Percentiles rank a stretch among this genome's conserved stretches.
Conservation (phyloP, 2,888 invertebrate species). For the Perizoma flavofasciatum region DNA sequence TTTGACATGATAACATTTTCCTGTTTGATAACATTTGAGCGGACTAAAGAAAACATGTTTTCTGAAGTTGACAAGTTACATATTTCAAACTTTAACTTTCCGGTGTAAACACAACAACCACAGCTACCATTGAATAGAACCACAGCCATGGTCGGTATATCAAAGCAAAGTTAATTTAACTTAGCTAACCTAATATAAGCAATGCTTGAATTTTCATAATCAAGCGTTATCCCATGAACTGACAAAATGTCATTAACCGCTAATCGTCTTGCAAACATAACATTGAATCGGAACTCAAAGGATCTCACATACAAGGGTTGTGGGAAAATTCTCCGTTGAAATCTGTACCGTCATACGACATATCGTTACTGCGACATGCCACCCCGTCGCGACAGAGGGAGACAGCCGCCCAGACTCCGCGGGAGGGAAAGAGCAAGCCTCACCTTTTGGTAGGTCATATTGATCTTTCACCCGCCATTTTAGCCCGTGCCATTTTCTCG, state of each 20-base stretch:
- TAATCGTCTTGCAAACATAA: constrained; percentile 70
- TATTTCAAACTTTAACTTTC: constrained; percentile 20
- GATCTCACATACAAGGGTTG: constrained; percentile 49
- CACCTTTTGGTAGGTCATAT: constrained; percentile 81
- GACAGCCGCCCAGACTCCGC: constrained; percentile 44
- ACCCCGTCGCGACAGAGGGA: constrained; percentile 59
- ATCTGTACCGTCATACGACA: constrained; percentile 72
- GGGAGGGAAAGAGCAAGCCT: constrained; percentile 57
- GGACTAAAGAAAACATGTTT: constrained; percentile 31
- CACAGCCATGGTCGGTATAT: background rate
- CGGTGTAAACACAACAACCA: constrained; percentile 14
- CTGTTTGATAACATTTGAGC: constrained; percentile 27
- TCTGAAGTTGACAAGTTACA: constrained; percentile 23
- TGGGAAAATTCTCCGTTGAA: constrained; percentile 67
- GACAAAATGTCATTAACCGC: constrained; percentile 65
- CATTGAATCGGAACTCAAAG: constrained; percentile 55
- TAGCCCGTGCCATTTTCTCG: constrained; percentile 77
- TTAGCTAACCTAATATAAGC: constrained; percentile 48
- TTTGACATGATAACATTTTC: constrained; percentile 32
- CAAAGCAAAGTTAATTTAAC: constrained; percentile 52
- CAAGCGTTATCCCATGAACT: constrained; percentile 66
- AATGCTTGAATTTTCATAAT: constrained; percentile 63
- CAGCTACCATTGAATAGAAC: no score
- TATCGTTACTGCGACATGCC: constrained; percentile 68
- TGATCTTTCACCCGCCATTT: constrained; percentile 84